Evolutionary conservation across 2,888 invertebrate species (phyloP), one percentile per base, ranked within the genome.

Genomic region (Cordylochernes scorpioides): DNA sequence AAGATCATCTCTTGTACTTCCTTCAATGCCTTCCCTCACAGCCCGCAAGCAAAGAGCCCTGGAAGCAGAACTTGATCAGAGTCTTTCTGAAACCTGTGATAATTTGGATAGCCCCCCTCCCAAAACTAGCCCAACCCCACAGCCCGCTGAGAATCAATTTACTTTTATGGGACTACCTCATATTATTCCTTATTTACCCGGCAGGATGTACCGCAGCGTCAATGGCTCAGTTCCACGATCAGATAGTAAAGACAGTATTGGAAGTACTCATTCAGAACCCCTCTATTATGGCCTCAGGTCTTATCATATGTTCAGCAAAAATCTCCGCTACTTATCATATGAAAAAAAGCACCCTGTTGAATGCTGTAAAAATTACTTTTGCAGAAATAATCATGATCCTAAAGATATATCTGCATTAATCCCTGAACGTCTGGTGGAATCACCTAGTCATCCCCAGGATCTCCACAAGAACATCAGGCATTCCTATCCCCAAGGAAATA

Each of bases 71-170:
- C 32, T 80, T 25, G 75, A 80, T 50, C 71, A 71, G 42, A 72
- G 67, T 47, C 57, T 86, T 37, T 64, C 77, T 0, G 84, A 86
- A 54, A 82, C 80, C 0, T 84, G 75, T 52, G 84, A 84, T 44
- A 84, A 80, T 49, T 70, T 82, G 28, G 84, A 74, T 18, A 52
- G 52, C 33, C 55, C 55, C 1, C n/a, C n/a, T n/a, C 22, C 22
- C 12, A 44, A 52, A 31, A 46, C 48, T 19, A 52, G 52, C 36
- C 53, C 54, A 0, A 46, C 46, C 9, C 50, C 51, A 28, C 43
- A 38, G n/a, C 40, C 31, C 5, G 24, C 31, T 4, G 34, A 40
- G 6, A 35, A 30, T n/a, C 17, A 17, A 17, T 30, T 27, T 30
- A 15, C 19, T 9, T 10, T 17, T 17, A 13, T 15, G 15, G 13